Conservation (phyloP, 2,888 invertebrate genomes). For the Aporophyla lueneburgensis region DNA sequence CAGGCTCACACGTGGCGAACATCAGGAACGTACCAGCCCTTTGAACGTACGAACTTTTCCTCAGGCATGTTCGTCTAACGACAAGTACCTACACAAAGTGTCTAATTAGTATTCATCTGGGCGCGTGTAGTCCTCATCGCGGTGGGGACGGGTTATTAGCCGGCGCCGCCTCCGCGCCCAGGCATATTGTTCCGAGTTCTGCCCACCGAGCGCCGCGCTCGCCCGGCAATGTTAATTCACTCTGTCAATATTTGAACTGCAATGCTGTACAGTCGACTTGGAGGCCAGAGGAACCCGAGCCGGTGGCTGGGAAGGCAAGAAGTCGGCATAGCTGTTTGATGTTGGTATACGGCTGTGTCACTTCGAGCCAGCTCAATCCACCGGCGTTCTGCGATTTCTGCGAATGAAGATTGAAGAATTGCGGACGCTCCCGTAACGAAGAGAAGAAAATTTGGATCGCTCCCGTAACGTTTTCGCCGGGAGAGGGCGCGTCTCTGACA, state of each 20-base stretch:
- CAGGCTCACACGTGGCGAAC: constrained; percentile 48
- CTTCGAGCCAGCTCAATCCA: constrained; percentile 95
- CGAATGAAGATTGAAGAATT: constrained; percentile 78
- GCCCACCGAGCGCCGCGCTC: constrained; percentile 88
- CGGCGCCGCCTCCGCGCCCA: constrained; percentile 90
- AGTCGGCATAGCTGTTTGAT: constrained; percentile 96
- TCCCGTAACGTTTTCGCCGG: constrained; percentile 84
- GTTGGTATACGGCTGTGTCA: constrained; percentile 95
- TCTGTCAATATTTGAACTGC: constrained; percentile 87
- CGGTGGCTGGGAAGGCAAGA: constrained; percentile 95
- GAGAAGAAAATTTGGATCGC: constrained; percentile 85
- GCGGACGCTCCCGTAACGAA: constrained; percentile 82
- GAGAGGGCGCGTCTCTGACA: constrained; percentile 86
- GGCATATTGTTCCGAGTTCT: constrained; percentile 90
- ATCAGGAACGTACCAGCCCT: constrained; percentile 60
- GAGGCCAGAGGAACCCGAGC: constrained; percentile 78
- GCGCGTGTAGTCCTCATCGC: constrained; percentile 89
- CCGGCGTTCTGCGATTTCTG: constrained; percentile 87
- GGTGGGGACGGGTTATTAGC: constrained; percentile 91
- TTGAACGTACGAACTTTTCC: constrained; percentile 65
- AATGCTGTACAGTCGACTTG: constrained; percentile 75
- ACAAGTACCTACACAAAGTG: constrained; percentile 83
- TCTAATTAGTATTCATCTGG: constrained; percentile 91
- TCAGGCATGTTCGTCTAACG: constrained; percentile 64
- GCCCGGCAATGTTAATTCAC: constrained; percentile 82